phyloP scores from a whole-genome alignment of 2,797 vertebrate genomes.

The Leptodactylus fallax region DNA sequence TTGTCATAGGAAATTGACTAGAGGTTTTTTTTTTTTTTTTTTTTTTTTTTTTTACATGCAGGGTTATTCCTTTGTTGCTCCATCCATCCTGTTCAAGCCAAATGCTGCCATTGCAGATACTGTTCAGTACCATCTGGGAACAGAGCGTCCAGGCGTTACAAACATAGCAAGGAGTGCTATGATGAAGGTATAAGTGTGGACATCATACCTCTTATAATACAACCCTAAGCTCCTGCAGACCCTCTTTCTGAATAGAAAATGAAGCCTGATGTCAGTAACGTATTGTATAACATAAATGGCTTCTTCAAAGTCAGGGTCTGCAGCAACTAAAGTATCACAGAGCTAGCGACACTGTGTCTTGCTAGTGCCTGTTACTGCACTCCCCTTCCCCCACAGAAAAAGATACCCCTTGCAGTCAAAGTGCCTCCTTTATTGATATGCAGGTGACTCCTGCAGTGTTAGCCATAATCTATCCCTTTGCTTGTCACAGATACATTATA shows the following conservation, averaged over 20 bases:
- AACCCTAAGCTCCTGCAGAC: not conserved
- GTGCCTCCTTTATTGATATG: no score
- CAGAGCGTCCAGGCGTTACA: slow-evolving; percentile 88
- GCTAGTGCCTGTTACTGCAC: no score
- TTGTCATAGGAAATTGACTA: not conserved
- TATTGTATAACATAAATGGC: no score
- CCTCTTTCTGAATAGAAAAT: not conserved
- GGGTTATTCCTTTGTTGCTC: slow-evolving; percentile 98
- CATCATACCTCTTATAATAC: not conserved
- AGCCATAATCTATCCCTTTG: no score
- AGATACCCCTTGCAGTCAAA: no score
- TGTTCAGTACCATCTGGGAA: slow-evolving; percentile 85
- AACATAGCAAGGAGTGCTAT: slow-evolving; percentile 95
- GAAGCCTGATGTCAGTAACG: not conserved
- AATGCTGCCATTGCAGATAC: slow-evolving; percentile 93
- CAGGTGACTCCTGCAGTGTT: no score
- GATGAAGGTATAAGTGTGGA: slow-evolving; percentile 87
- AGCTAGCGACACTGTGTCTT: no score
- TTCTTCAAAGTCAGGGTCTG: not conserved
- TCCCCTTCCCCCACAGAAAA: no score
- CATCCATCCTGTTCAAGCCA: slow-evolving; percentile 97
- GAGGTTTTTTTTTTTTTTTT: not conserved
- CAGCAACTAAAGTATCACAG: no score
- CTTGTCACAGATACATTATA: no score
- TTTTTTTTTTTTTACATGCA: slow-evolving; percentile 64